Evolutionary conservation across 2,888 invertebrate species (phyloP).

Genomic region (Crocallis elinguaria): DNA sequence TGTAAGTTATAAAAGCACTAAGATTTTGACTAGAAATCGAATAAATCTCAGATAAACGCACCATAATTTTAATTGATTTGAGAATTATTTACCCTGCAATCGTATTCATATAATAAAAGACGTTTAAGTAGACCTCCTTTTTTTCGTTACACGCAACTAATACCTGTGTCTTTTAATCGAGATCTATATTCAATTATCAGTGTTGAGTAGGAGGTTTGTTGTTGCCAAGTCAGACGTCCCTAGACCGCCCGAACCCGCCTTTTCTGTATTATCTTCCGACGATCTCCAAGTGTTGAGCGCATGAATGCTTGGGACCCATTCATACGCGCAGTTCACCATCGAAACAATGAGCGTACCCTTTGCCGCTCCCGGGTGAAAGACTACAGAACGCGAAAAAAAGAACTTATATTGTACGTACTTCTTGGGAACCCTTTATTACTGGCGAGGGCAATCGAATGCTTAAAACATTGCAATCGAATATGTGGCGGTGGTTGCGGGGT

Average conservation of each 20-base stretch:
- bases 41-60: no score
- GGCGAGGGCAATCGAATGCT: constrained; percentile 82
- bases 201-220: constrained; percentile 74
- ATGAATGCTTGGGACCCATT: constrained; percentile 76
- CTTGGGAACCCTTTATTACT: constrained; percentile 81
- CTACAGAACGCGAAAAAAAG: constrained; percentile 71
- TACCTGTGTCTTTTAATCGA: background rate
- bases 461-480: constrained; percentile 83
- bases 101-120: no score
- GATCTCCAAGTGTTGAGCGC: constrained; percentile 72
- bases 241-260: constrained; percentile 72
- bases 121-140: no score
- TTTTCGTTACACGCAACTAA: background rate
- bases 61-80: no score
- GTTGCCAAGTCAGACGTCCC: constrained; percentile 63
- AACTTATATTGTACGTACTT: constrained; percentile 67
- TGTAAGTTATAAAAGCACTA: no score
- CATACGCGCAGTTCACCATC: constrained; percentile 77
- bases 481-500: constrained; percentile 63
- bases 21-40: no score
- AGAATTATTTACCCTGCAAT: no score
- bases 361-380: constrained; percentile 72
- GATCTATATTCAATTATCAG: constrained; percentile 28
- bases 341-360: constrained; percentile 82
- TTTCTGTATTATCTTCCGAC: constrained; percentile 73